Conservation (phyloP, 2,888 invertebrate species). For the Harpalus rufipes region DNA sequence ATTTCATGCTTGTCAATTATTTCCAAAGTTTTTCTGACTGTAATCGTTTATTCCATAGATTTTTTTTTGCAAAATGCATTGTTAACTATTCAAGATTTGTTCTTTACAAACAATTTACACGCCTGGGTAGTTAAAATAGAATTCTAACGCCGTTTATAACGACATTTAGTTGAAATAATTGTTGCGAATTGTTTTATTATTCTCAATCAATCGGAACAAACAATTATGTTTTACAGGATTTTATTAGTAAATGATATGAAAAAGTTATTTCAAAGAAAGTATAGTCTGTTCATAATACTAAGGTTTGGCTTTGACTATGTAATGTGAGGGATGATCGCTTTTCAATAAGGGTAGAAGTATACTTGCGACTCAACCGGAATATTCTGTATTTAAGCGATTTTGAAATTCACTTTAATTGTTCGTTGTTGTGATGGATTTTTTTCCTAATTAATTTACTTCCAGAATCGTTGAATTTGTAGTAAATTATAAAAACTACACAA, state of each 20-base stretch:
- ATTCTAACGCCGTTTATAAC: neutral
- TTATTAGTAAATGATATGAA: neutral
- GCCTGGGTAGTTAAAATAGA: neutral
- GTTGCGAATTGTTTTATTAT: conserved; percentile 23
- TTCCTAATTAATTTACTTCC: no score
- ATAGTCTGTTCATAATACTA: no score
- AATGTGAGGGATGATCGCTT: no score
- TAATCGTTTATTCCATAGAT: conserved; percentile 20
- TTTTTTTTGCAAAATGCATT: conserved; percentile 21
- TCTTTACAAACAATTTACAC: conserved; percentile 27
- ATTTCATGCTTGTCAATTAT: conserved; percentile 46
- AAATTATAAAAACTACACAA: no score
- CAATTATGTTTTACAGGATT: conserved; percentile 25
- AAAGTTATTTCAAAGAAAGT: neutral
- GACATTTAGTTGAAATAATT: conserved; percentile 23
- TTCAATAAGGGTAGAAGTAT: no score
- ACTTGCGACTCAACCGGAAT: no score
- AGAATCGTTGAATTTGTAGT: no score
- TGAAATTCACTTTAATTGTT: no score
- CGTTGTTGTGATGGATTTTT: no score
- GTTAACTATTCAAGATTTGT: conserved; percentile 13
- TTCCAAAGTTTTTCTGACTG: conserved; percentile 15
- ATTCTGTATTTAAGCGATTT: no score
- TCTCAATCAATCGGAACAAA: neutral
- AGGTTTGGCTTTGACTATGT: no score